Conservation (phyloP, 2,113 vertebrate species). For the Todiramphus saurophagus region DNA sequence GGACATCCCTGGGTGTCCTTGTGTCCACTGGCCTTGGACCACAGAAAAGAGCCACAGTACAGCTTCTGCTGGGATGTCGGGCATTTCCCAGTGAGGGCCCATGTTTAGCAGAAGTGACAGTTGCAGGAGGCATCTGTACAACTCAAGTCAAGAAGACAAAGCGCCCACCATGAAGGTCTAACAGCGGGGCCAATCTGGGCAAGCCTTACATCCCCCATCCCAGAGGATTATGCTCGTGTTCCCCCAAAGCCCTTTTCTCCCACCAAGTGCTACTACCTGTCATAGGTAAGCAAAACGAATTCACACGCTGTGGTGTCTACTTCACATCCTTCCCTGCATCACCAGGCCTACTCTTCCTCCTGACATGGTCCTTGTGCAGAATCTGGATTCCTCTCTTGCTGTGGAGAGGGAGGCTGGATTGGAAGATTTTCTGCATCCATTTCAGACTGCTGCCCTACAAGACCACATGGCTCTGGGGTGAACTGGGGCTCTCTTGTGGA, state of each 20-base stretch:
- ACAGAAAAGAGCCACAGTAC: accelerated
- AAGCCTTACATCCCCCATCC: background rate
- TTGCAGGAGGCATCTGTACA: background rate
- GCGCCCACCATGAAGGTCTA: background rate
- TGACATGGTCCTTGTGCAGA: background rate
- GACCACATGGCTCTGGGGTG: accelerated
- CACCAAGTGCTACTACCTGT: background rate
- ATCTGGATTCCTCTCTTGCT: background rate
- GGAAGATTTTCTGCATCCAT: background rate
- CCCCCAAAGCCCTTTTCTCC: background rate
- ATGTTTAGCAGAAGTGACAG: accelerated
- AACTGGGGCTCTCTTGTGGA: background rate
- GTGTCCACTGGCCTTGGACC: background rate
- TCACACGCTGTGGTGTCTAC: accelerated
- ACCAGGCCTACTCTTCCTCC: background rate
- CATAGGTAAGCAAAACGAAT: background rate
- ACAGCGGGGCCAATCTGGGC: background rate
- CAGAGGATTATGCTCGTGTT: background rate
- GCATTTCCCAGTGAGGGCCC: background rate
- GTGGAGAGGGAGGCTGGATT: background rate
- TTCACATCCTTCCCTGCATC: background rate
- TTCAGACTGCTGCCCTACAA: background rate
- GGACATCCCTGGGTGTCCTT: accelerated
- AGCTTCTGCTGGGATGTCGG: background rate
- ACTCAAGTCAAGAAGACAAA: background rate